These are phyloP conservation scores for Drosophila truncata DNA, from an alignment of 1,140 invertebrate genomes.

Conservation along the genomic window DNA sequence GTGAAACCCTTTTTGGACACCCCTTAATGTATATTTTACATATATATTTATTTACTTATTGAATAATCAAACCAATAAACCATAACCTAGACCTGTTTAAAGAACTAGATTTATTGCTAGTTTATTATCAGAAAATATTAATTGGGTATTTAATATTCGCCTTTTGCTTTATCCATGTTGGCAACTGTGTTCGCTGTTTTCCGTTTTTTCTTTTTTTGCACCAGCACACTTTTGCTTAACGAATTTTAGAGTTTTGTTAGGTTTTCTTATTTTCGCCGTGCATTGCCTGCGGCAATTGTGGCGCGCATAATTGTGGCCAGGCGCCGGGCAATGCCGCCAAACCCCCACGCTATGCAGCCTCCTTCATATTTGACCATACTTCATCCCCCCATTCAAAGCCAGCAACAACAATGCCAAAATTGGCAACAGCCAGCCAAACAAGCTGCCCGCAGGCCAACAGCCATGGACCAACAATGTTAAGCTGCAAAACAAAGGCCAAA, in stretches of 20 bases:
- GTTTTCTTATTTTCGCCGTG: constrained; percentile 36
- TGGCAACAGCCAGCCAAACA: constrained; percentile 64
- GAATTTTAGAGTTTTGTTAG: constrained; percentile 67
- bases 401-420: constrained; percentile 53
- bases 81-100: too few relatives aligned
- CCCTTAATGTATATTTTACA: background rate
- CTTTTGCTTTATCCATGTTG: background rate
- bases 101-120: too few relatives aligned
- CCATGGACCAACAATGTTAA: constrained; percentile 66
- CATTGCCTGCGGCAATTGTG: constrained; percentile 65
- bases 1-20: background rate
- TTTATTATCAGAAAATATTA: background rate
- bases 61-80: background rate
- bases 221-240: constrained; percentile 43
- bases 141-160: constrained; percentile 8
- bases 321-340: constrained; percentile 31
- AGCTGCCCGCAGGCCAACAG: constrained; percentile 63
- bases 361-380: constrained; percentile 36
- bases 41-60: background rate
- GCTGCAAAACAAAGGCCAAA: constrained; percentile 72
- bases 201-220: background rate
- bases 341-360: background rate
- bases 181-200: background rate
- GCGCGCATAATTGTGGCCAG: constrained; percentile 74
- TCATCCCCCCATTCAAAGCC: constrained; percentile 40